These are phyloP conservation scores for Leptosomus discolor DNA, from an alignment of 2,113 vertebrate genomes.

Conservation along the genomic window DNA sequence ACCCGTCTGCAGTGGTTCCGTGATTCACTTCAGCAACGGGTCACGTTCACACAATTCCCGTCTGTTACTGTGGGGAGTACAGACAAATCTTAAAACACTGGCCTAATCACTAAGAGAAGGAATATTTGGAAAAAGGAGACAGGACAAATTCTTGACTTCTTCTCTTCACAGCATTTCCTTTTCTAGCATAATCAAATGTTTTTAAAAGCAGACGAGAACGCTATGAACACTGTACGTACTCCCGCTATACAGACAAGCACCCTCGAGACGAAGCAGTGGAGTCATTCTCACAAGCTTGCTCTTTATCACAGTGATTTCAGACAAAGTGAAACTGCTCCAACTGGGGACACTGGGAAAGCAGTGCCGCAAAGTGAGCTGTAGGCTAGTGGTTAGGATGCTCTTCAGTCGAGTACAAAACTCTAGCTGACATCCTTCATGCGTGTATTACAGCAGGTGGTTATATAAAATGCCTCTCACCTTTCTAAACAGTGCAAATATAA, in stretches of 20 bases:
- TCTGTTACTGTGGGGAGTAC: not conserved
- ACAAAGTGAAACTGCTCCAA: not conserved
- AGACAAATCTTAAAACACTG: not conserved
- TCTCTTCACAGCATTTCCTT: not conserved
- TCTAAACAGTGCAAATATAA: not conserved
- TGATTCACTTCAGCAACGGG: not conserved
- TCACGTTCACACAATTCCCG: not conserved
- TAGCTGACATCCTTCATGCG: not conserved
- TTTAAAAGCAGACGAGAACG: not conserved
- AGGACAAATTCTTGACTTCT: not conserved
- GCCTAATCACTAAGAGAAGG: not conserved
- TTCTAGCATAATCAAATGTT: not conserved
- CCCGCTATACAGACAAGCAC: not conserved
- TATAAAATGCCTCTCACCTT: not conserved
- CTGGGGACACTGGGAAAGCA: fast-evolving
- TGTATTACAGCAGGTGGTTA: not conserved
- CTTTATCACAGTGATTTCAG: not conserved
- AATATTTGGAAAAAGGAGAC: not conserved
- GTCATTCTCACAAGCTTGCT: not conserved
- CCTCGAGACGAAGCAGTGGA: not conserved
- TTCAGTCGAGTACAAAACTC: not conserved
- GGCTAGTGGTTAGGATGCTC: not conserved
- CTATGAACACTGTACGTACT: not conserved
- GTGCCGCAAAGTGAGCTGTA: not conserved
- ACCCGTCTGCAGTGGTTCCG: not conserved